Conservation (phyloP, 1,140 invertebrate genomes). For the Meloidogyne hapla region DNA sequence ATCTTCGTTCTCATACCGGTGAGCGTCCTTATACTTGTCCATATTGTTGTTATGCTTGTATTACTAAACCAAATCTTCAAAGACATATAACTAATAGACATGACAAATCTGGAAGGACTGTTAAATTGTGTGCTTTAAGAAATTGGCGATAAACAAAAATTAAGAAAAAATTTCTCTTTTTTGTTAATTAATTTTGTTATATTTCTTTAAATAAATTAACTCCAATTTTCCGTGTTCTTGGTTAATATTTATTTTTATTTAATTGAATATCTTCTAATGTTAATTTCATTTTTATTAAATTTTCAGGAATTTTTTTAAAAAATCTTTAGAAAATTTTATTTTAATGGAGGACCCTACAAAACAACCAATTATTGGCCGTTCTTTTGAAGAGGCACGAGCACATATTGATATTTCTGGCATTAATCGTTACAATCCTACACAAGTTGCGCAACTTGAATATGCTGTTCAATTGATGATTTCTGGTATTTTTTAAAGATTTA, state of each 20-base stretch:
- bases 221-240: no score
- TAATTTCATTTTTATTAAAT: neutral
- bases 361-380: constrained; percentile 33
- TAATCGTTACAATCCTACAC: constrained; percentile 54
- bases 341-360: constrained; percentile 11
- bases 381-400: constrained; percentile 50
- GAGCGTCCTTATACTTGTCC: constrained; percentile 96
- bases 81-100: constrained; percentile 56
- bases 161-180: no score
- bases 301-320: neutral
- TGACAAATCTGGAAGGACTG: constrained; percentile 7
- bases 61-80: constrained; percentile 66
- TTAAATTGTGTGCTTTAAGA: neutral
- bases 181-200: neutral
- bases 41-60: constrained; percentile 90
- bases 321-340: neutral
- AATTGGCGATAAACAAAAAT: neutral
- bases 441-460: constrained; percentile 43
- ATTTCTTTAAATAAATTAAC: neutral
- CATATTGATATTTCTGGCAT: constrained; percentile 48
- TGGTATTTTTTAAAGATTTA: neutral
- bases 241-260: neutral
- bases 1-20: constrained; percentile 75
- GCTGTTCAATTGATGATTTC: constrained; percentile 47
- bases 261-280: neutral